phyloP scores from a whole-genome alignment of 2,797 vertebrate genomes.

The Pseudochaenichthys georgianus region DNA sequence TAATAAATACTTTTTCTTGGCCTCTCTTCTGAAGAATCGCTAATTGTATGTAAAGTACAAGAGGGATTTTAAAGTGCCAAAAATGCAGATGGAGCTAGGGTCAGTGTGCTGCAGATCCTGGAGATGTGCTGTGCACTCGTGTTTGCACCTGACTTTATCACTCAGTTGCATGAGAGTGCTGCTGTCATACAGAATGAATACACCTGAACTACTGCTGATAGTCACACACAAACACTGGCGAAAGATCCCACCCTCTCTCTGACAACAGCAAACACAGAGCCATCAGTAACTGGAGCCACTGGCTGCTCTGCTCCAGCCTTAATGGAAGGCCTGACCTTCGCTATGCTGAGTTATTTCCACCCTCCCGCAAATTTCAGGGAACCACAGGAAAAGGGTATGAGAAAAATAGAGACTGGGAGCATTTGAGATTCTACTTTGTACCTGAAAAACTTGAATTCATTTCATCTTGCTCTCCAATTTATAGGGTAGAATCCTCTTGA shows the following conservation, averaged over 20 bases:
- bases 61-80: conserved; percentile 27
- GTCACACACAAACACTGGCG: conserved; percentile 14
- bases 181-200: conserved; percentile 48
- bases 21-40: conserved; percentile 51
- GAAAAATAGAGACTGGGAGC: conserved; percentile 59
- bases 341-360: conserved; percentile 78
- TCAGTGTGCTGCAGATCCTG: conserved; percentile 29
- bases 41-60: conserved; percentile 54
- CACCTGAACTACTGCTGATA: conserved; percentile 45
- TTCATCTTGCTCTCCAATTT: conserved; percentile 72
- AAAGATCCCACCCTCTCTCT: conserved; percentile 8
- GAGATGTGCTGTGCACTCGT: conserved; percentile 35
- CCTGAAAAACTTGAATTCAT: conserved; percentile 68
- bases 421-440: conserved; percentile 57
- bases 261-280: conserved; percentile 50
- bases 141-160: conserved; percentile 31
- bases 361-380: conserved; percentile 74
- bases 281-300: conserved; percentile 72
- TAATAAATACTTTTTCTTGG: conserved; percentile 44
- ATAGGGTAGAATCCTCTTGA: too few species aligned
- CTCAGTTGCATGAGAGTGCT: conserved; percentile 19
- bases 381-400: conserved; percentile 39
- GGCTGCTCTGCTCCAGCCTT: conserved; percentile 74
- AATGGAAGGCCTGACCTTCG: conserved; percentile 85
- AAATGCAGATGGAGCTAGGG: conserved; percentile 40